These are phyloP conservation scores for Erpornis zantholeuca DNA, from an alignment of 2,113 vertebrate genomes.

Conservation along the genomic window DNA sequence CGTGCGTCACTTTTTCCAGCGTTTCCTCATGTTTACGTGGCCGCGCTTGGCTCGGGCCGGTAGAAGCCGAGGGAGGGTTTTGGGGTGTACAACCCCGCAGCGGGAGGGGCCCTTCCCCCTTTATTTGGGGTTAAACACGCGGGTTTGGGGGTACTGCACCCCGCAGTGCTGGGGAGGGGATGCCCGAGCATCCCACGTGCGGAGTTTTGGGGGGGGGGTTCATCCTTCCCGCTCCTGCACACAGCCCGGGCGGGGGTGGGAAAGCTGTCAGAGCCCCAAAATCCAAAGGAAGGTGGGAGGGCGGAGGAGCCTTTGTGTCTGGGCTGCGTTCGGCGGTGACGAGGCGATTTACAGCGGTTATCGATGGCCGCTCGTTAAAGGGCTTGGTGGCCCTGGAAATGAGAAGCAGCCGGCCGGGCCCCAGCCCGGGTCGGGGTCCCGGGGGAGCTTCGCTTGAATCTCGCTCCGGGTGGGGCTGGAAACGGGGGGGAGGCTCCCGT, in stretches of 20 bases:
- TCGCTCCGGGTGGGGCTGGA: neutral
- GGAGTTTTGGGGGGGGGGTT: too few species aligned
- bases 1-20: neutral
- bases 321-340: neutral
- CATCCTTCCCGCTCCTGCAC: neutral
- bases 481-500: too few species aligned
- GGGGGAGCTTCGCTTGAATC: neutral
- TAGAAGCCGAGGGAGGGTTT: neutral
- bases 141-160: neutral
- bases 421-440: neutral
- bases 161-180: neutral
- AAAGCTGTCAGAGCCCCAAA: neutral
- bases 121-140: neutral
- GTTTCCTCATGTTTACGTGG: neutral
- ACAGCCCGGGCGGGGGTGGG: neutral
- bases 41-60: neutral
- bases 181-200: neutral
- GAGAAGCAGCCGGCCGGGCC: constrained; percentile 17
- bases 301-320: neutral
- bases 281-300: neutral
- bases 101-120: neutral
- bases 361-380: constrained; percentile 1
- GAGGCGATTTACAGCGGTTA: neutral
- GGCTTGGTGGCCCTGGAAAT: constrained; percentile 14
- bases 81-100: neutral